These are phyloP conservation scores for Brevimyrus niger DNA, from an alignment of 2,113 vertebrate species.

Conservation along the genomic window DNA sequence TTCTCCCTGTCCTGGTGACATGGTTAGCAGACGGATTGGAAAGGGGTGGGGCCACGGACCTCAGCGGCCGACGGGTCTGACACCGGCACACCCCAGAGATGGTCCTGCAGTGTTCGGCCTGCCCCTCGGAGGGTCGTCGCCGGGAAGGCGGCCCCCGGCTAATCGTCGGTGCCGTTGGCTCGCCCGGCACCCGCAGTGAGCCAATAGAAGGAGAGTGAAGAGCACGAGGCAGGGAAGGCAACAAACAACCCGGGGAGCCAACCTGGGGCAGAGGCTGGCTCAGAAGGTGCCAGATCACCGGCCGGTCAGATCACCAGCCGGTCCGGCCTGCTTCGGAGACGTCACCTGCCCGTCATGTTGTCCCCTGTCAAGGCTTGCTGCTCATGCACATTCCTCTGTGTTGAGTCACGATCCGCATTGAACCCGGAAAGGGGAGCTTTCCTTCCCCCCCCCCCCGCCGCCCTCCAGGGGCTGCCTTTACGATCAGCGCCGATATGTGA, in stretches of 20 bases:
- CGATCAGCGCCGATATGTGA: not conserved
- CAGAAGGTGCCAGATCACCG: not conserved
- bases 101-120: not conserved
- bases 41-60: not conserved
- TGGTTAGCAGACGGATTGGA: not conserved
- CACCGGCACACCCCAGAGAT: not conserved
- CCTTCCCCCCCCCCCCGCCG: not conserved
- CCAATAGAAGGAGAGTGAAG: not conserved
- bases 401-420: not conserved
- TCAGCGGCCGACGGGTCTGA: not conserved
- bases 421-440: not conserved
- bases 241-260: not conserved
- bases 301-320: not conserved
- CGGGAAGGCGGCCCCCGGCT: not conserved
- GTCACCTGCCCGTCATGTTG: not conserved
- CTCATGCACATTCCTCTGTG: not conserved
- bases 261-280: not conserved
- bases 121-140: not conserved
- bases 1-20: not conserved
- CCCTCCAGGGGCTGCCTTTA: not conserved
- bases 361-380: not conserved
- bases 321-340: not conserved
- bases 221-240: not conserved
- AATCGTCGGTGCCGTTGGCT: not conserved
- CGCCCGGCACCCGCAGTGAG: not conserved